These are phyloP conservation scores for Zonotrichia leucophrys DNA, from an alignment of 2,113 vertebrate genomes.

Conservation along the genomic window DNA sequence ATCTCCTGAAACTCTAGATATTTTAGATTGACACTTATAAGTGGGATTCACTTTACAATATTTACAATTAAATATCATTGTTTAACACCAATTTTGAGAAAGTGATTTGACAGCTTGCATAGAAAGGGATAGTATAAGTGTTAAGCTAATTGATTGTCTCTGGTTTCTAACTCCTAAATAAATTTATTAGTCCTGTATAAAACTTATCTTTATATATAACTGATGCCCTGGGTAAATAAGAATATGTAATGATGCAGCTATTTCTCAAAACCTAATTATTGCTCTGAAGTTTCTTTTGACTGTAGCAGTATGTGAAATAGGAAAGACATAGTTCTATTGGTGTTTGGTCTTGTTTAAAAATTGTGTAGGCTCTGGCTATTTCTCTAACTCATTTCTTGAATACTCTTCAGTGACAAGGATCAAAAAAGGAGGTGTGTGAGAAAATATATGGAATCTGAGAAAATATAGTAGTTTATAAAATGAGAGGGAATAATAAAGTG, in stretches of 20 bases:
- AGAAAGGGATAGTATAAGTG: neutral
- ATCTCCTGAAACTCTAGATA: neutral
- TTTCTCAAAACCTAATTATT: neutral
- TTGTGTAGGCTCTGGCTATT: neutral
- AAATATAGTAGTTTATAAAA: neutral
- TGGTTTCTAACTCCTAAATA: neutral
- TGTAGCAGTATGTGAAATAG: neutral
- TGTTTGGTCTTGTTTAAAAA: neutral
- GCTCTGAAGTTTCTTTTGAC: neutral
- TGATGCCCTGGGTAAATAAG: neutral
- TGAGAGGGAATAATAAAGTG: neutral
- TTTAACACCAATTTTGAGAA: neutral
- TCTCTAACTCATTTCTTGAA: neutral
- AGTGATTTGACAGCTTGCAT: neutral
- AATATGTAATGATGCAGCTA: neutral
- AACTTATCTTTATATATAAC: neutral
- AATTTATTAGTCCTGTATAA: neutral
- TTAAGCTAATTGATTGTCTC: neutral
- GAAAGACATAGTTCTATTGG: neutral
- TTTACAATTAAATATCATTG: neutral
- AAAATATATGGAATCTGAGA: neutral
- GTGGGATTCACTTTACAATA: neutral
- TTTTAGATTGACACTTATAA: neutral
- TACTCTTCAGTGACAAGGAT: neutral
- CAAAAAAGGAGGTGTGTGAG: neutral